Percentiles rank a stretch among this genome's conserved stretches.
Evolutionary conservation across 2,113 vertebrate species (phyloP).

Genomic region (rat (Rattus norvegicus)): GRCr8 NC_086023.1:139395501-139396000

Average conservation of each 20-base stretch:
- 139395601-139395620: not conserved
- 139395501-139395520: not conserved
- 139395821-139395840: not conserved
- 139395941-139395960: not conserved
- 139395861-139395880: not conserved
- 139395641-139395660: not conserved
- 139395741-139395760: not conserved
- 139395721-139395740: not conserved
- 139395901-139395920: not conserved
- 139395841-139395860: not conserved
- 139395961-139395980: not conserved
- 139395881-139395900: not conserved
- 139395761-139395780: conserved; percentile 28
- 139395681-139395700: not conserved
- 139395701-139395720: not conserved
- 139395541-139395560: not conserved
- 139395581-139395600: not conserved
- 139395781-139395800: not conserved
- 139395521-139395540: conserved; percentile 49
- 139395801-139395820: not conserved
- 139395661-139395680: not conserved
- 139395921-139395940: not conserved
- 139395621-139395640: not conserved
- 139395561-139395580: not conserved
- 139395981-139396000: not conserved